Conservation (phyloP, 2,797 vertebrate genomes). For the Sebastes itinus region DNA sequence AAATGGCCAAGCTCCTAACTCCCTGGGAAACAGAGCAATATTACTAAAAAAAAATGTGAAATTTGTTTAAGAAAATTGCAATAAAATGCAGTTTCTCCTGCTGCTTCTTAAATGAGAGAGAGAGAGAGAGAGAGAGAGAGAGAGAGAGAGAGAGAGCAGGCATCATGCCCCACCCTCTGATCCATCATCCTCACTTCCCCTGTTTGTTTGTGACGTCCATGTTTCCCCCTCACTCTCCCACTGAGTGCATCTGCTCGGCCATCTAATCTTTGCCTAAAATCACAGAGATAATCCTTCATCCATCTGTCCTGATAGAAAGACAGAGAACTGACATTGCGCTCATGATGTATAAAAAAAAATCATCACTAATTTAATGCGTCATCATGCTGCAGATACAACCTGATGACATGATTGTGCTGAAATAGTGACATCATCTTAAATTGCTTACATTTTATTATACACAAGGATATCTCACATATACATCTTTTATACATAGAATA, state of each 20-base stretch:
- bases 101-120: neutral
- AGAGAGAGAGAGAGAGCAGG: neutral
- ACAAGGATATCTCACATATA: slow-evolving; percentile 81
- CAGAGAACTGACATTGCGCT: slow-evolving; percentile 44
- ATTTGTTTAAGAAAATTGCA: neutral
- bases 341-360: slow-evolving; percentile 35
- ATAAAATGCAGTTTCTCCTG: neutral
- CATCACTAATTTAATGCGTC: slow-evolving; percentile 36
- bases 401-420: slow-evolving; percentile 29
- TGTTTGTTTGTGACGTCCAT: slow-evolving; percentile 58
- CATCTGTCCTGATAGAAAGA: slow-evolving; percentile 77
- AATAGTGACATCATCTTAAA: slow-evolving; percentile 50
- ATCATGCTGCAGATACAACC: slow-evolving; percentile 22
- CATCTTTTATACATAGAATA: slow-evolving; percentile 75
- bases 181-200: slow-evolving; percentile 51
- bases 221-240: slow-evolving; percentile 74
- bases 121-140: too few relatives aligned
- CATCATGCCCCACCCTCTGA: slow-evolving; percentile 33
- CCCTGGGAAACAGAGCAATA: neutral
- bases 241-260: slow-evolving; percentile 84
- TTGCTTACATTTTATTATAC: slow-evolving; percentile 78
- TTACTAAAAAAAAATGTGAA: too few relatives aligned
- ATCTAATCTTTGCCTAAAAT: slow-evolving; percentile 87
- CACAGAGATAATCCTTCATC: slow-evolving; percentile 83
- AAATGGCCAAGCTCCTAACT: neutral